phyloP scores from a whole-genome alignment of 2,797 vertebrate species.

The Otus scops region DNA sequence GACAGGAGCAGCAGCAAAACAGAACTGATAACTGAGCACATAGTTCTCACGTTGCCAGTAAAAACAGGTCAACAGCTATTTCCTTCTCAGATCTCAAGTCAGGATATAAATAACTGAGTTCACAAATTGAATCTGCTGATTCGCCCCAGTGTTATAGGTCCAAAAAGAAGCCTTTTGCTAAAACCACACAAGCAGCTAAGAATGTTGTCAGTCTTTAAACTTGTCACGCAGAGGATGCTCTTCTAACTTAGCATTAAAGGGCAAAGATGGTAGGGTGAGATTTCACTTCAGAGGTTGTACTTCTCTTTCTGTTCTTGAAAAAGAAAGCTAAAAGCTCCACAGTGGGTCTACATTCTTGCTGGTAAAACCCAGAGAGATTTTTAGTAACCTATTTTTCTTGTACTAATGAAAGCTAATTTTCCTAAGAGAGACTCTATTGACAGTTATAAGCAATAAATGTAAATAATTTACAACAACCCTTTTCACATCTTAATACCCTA shows the following conservation, averaged over 20 bases:
- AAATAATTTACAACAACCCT: not conserved
- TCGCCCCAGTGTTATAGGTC: not conserved
- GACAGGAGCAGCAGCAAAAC: not conserved
- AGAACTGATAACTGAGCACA: not conserved
- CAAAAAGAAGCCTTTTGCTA: not conserved
- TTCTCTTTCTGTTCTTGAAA: not conserved
- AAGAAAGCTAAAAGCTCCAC: not conserved
- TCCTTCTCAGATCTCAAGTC: not conserved
- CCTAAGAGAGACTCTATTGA: not conserved
- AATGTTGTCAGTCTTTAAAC: not conserved
- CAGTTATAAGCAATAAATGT: not conserved
- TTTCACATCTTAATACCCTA: not conserved
- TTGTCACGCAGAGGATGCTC: not conserved
- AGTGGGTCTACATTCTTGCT: not conserved
- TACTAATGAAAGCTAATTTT: not conserved
- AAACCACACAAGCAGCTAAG: not conserved
- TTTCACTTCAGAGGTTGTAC: not conserved
- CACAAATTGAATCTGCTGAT: not conserved
- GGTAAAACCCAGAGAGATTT: not conserved
- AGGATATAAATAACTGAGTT: not conserved
- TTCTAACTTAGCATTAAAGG: not conserved
- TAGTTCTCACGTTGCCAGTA: not conserved
- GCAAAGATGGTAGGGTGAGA: not conserved
- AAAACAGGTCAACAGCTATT: constrained; percentile 7
- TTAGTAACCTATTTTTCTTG: not conserved